Percentiles rank a stretch among this genome's conserved stretches.
These are phyloP conservation scores for Acleris holmiana DNA, from an alignment of 2,888 invertebrate genomes.

Conservation along the genomic window DNA sequence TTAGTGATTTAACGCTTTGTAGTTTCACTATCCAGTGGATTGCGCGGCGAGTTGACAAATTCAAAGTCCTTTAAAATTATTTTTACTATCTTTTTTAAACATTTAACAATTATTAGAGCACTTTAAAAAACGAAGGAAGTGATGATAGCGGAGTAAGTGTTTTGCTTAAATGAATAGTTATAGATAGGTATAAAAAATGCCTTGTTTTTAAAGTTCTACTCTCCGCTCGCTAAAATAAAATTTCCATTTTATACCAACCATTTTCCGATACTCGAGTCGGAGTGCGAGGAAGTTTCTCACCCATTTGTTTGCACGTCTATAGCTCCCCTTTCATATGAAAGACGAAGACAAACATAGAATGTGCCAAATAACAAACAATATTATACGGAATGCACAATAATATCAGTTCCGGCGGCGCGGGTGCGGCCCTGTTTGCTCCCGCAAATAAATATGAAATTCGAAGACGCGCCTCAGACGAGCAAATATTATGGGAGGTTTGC, in stretches of 20 bases:
- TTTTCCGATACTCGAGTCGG: slow-evolving; percentile 71
- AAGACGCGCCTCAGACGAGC: slow-evolving; percentile 75
- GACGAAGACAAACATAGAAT: slow-evolving; percentile 83
- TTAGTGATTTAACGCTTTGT: slow-evolving; percentile 70
- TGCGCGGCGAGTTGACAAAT: slow-evolving; percentile 11
- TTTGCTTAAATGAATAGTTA: too few species aligned
- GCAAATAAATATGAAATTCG: slow-evolving; percentile 84
- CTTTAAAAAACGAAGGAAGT: too few species aligned
- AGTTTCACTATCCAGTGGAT: slow-evolving; percentile 47
- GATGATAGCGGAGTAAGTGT: too few species aligned
- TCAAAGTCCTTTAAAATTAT: not conserved
- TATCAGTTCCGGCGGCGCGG: slow-evolving; percentile 80
- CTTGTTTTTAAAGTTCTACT: not conserved
- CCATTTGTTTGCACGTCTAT: slow-evolving; percentile 78
- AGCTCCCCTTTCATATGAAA: slow-evolving; percentile 83
- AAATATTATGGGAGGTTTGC: slow-evolving; percentile 81
- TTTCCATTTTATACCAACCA: slow-evolving; percentile 70
- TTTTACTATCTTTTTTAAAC: not conserved
- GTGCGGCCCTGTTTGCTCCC: slow-evolving; percentile 69
- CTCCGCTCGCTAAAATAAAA: slow-evolving; percentile 55
- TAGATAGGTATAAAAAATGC: too few species aligned
- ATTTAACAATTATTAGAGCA: not conserved
- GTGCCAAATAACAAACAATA: slow-evolving; percentile 85
- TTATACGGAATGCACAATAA: slow-evolving; percentile 85
- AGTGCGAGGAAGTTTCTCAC: slow-evolving; percentile 69